Evolutionary conservation across 2,113 vertebrate species (phyloP).

Genomic region (Melanerpes aurifrons): DNA sequence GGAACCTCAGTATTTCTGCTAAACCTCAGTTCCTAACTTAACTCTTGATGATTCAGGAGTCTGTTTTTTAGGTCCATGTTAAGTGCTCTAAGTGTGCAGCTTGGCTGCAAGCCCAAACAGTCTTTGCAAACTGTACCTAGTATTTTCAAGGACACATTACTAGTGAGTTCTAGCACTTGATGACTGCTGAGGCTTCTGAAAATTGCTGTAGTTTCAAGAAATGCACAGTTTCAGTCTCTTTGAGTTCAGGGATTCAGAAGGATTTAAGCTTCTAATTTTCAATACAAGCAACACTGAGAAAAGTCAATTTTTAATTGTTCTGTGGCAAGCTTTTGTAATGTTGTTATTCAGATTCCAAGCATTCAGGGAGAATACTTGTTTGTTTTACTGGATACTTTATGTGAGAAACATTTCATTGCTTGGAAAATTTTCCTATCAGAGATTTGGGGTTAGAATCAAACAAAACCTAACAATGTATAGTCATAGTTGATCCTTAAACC

Average conservation of each 20-base stretch:
- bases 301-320: not conserved
- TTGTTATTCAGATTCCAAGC: not conserved
- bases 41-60: not conserved
- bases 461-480: not conserved
- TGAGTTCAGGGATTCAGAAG: not conserved
- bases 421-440: not conserved
- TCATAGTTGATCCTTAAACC: conserved; percentile 10
- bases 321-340: not conserved
- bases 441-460: conserved; percentile 30
- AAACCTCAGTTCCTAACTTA: not conserved
- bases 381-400: not conserved
- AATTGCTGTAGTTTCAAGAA: not conserved
- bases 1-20: not conserved
- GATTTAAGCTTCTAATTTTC: conserved; percentile 11
- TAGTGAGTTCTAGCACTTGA: not conserved
- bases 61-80: not conserved
- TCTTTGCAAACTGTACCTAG: not conserved
- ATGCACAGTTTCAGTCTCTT: not conserved
- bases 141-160: not conserved
- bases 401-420: not conserved
- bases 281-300: not conserved
- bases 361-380: not conserved
- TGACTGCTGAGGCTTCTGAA: not conserved
- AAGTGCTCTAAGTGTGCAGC: not conserved
- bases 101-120: not conserved